These are phyloP conservation scores for Cacatua alba DNA, from an alignment of 2,113 vertebrate species.

Conservation along the genomic window DNA sequence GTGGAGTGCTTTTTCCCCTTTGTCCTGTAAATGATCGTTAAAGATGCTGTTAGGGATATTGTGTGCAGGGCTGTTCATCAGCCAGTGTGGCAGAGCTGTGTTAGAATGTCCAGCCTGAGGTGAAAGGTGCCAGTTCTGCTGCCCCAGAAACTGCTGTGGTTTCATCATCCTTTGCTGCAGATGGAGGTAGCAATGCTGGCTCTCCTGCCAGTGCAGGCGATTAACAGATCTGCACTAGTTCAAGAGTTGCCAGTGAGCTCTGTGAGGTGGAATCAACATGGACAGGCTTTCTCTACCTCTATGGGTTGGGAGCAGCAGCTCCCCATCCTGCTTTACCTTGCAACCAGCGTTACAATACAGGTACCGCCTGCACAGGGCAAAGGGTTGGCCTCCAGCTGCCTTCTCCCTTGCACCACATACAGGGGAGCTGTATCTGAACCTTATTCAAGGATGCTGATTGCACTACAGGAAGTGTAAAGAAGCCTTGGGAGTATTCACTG, in stretches of 20 bases:
- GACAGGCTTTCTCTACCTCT: neutral
- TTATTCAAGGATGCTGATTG: neutral
- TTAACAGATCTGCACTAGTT: neutral
- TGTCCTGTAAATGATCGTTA: neutral
- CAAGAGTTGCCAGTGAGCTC: neutral
- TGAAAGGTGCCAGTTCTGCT: neutral
- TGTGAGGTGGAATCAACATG: neutral
- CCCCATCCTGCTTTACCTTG: neutral
- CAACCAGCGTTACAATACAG: accelerated
- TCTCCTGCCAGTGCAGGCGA: neutral
- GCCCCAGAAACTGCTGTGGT: neutral
- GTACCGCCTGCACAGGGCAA: neutral
- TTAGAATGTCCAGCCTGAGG: neutral
- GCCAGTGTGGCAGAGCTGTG: neutral
- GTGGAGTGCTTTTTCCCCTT: neutral
- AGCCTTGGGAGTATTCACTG: neutral
- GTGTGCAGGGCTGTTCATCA: neutral
- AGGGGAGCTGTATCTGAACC: neutral
- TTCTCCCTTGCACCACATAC: neutral
- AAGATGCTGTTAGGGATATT: neutral
- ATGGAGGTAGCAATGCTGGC: neutral
- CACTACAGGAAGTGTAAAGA: neutral
- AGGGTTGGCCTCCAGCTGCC: neutral
- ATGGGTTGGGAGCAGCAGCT: neutral
- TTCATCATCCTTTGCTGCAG: neutral